Evolutionary conservation across 2,113 vertebrate species (phyloP).

Genomic region (Corydoras sp.): DNA sequence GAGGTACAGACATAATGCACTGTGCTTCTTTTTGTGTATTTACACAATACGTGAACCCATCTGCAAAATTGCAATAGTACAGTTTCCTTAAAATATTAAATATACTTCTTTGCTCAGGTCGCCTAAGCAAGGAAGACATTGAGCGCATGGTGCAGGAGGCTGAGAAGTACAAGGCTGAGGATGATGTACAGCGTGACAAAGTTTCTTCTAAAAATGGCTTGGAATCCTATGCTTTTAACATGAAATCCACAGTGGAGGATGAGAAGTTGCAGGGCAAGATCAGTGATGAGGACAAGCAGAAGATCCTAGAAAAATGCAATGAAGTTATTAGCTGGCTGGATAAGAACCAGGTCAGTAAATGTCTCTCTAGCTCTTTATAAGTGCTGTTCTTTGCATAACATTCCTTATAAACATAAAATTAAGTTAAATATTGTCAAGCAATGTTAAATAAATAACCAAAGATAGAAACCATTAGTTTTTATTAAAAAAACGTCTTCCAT

Average conservation of each 20-base stretch:
- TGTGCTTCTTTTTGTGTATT: no score
- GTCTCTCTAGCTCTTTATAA: background rate
- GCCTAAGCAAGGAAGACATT: constrained; percentile 90
- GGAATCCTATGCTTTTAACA: constrained; percentile 84
- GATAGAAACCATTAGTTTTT: no score
- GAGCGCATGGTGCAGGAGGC: constrained; percentile 92
- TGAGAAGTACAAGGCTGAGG: constrained; percentile 88
- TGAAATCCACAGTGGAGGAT: constrained; percentile 78
- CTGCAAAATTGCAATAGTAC: no score
- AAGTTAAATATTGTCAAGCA: no score
- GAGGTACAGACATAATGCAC: no score
- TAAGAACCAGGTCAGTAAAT: constrained; percentile 71
- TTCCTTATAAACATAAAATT: no score
- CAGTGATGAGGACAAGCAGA: constrained; percentile 86
- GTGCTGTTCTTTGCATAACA: background rate
- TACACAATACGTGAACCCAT: no score
- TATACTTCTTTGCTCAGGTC: constrained; percentile 60
- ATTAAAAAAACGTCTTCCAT: background rate
- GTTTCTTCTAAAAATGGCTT: constrained; percentile 76
- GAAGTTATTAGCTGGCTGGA: constrained; percentile 84
- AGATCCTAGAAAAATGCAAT: constrained; percentile 87
- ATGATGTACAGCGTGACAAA: constrained; percentile 88
- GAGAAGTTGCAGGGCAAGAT: constrained; percentile 77
- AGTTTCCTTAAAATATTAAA: background rate
- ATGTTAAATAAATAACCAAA: no score